These are phyloP conservation scores for Camelus dromedarius DNA, from an alignment of 2,113 vertebrate species.

Conservation along the genomic window DNA sequence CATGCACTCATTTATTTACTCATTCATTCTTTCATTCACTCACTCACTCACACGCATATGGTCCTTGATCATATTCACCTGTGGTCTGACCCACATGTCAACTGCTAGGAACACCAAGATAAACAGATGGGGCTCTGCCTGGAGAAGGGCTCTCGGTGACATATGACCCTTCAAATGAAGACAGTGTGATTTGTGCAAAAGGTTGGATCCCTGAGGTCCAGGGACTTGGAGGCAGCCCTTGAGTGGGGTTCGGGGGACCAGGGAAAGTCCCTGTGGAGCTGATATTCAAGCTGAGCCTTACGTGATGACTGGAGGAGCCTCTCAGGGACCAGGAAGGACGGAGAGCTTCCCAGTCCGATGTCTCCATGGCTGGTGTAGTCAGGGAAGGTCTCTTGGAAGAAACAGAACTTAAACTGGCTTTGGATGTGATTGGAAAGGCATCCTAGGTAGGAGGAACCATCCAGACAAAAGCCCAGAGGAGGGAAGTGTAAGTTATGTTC, in stretches of 20 bases:
- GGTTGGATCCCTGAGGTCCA: neutral
- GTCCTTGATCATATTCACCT: neutral
- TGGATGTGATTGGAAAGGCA: neutral
- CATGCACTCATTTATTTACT: neutral
- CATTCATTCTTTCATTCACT: neutral
- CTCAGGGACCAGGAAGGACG: neutral
- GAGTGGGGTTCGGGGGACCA: neutral
- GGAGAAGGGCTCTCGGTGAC: neutral
- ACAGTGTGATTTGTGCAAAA: neutral
- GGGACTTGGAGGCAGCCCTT: neutral
- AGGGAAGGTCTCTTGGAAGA: constrained; percentile 1
- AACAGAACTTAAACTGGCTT: neutral
- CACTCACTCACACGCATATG: neutral
- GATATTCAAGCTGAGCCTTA: neutral
- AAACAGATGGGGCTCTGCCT: neutral
- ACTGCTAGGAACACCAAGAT: neutral
- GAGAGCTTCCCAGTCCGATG: neutral
- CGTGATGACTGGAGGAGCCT: neutral
- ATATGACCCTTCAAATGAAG: neutral
- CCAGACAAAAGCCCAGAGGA: neutral
- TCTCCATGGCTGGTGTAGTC: neutral
- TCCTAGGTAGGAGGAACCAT: neutral
- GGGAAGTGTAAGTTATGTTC: neutral
- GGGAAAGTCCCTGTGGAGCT: neutral
- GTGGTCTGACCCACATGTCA: neutral